These are phyloP conservation scores for Balearica regulorum DNA, from an alignment of 2,797 vertebrate genomes.

Conservation along the genomic window DNA sequence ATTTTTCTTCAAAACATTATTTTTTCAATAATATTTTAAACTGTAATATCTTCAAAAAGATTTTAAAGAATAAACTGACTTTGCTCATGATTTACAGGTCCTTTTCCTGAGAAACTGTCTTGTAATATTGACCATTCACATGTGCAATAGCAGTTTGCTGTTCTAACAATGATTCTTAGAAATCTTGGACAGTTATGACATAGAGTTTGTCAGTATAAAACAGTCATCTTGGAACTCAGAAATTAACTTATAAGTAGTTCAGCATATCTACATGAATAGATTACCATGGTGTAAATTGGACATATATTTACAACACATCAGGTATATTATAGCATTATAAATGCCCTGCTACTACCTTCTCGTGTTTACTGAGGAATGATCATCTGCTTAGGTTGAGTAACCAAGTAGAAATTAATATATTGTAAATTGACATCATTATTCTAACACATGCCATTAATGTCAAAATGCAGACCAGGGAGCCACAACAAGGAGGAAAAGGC, in stretches of 20 bases:
- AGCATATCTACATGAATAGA: neutral
- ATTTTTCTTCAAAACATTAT: neutral
- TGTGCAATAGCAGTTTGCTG: neutral
- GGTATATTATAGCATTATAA: neutral
- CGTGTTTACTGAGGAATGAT: neutral
- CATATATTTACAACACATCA: neutral
- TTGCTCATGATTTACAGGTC: neutral
- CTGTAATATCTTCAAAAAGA: neutral
- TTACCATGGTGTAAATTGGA: neutral
- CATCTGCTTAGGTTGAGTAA: neutral
- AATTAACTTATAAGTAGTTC: neutral
- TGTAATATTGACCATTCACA: neutral
- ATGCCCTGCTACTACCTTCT: neutral
- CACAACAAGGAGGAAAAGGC: neutral
- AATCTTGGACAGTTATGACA: neutral
- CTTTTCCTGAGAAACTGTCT: neutral
- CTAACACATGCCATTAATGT: neutral
- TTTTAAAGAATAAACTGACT: neutral
- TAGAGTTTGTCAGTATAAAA: neutral
- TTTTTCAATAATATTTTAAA: neutral
- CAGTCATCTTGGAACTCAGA: neutral
- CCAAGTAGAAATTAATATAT: neutral
- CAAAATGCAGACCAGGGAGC: neutral
- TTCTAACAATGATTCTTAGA: neutral
- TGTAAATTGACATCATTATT: neutral